Conservation (phyloP, 2,888 invertebrate species). For the Hirudinaria manillensis region DNA sequence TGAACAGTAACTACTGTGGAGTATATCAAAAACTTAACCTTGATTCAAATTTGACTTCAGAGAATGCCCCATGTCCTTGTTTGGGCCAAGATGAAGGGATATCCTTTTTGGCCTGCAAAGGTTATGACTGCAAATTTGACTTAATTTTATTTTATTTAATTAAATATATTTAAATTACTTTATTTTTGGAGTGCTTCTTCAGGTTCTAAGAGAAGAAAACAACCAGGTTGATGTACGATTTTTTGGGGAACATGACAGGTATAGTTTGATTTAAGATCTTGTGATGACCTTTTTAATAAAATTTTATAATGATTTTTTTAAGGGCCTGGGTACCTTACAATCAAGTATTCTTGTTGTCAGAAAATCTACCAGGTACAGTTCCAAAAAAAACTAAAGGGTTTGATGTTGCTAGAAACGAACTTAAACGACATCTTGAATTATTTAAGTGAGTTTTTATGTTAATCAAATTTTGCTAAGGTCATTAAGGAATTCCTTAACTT, state of each 20-base stretch:
- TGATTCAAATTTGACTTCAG: conserved; percentile 44
- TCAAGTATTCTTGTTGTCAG: conserved; percentile 76
- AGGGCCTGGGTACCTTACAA: conserved; percentile 79
- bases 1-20: too few relatives aligned
- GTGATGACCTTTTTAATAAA: neutral
- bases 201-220: conserved; percentile 48
- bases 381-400: conserved; percentile 62
- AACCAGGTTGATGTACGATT: conserved; percentile 76
- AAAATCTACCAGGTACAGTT: conserved; percentile 60
- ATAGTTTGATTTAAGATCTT: neutral
- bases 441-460: conserved; percentile 55
- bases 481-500: neutral
- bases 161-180: neutral
- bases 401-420: conserved; percentile 65
- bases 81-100: conserved; percentile 94
- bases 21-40: too few relatives aligned
- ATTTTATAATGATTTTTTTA: conserved; percentile 13
- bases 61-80: conserved; percentile 78
- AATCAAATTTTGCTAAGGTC: neutral
- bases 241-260: conserved; percentile 82
- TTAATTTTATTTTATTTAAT: neutral
- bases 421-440: conserved; percentile 69
- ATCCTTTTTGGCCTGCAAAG: conserved; percentile 96
- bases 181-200: neutral
- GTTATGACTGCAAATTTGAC: conserved; percentile 41